Conservation (phyloP, 2,113 vertebrate species). For the Pygoscelis antarcticus region DNA sequence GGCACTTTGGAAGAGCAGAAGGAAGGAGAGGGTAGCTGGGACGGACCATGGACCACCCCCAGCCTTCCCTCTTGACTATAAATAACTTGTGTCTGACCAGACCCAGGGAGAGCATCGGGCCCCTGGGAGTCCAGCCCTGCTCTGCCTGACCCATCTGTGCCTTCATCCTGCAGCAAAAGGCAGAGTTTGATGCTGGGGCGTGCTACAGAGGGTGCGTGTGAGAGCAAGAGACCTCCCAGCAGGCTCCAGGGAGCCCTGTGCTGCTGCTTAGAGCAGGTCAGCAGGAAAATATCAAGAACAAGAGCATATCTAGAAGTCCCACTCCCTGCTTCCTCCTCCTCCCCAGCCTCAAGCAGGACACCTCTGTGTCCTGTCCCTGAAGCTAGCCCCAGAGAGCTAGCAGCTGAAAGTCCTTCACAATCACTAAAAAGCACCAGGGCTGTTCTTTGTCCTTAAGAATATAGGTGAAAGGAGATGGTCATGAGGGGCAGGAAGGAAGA, state of each 20-base stretch:
- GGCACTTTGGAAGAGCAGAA: not conserved
- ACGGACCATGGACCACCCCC: not conserved
- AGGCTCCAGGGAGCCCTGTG: not conserved
- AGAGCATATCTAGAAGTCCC: not conserved
- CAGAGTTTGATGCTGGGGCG: fast-evolving
- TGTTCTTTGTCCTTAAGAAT: not conserved
- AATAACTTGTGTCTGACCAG: not conserved
- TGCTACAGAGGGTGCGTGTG: fast-evolving
- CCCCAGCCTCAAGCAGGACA: not conserved
- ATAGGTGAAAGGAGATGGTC: not conserved
- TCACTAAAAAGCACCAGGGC: not conserved
- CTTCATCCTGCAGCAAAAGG: not conserved
- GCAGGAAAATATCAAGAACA: not conserved
- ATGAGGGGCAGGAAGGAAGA: not conserved
- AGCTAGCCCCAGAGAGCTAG: not conserved
- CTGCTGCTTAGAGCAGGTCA: not conserved
- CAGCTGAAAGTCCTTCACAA: not conserved
- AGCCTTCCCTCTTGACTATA: not conserved
- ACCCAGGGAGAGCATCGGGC: not conserved
- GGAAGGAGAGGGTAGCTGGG: not conserved
- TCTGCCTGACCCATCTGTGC: not conserved
- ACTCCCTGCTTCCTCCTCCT: not conserved
- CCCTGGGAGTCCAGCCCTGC: not conserved
- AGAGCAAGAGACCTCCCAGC: not conserved
- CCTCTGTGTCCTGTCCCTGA: fast-evolving